Conservation (phyloP, 53 echinoderm and acorn worm species). For the Stichopus horrens region DNA sequence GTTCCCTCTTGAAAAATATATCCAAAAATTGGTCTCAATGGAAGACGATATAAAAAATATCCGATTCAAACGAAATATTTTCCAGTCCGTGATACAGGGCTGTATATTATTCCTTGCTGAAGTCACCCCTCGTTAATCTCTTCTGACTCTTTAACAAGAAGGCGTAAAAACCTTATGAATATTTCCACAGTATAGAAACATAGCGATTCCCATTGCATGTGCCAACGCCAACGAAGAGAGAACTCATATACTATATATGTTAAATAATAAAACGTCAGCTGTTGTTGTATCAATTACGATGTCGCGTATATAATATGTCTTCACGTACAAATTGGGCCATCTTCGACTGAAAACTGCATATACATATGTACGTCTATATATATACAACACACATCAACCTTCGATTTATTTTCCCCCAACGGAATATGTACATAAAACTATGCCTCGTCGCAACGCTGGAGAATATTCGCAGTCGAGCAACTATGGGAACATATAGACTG, state of each 20-base stretch:
- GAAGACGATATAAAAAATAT: neutral
- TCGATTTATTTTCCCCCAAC: neutral
- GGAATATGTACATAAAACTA: slow-evolving; percentile 24
- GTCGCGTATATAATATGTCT: neutral
- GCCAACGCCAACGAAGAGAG: neutral
- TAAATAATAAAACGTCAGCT: neutral
- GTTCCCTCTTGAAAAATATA: neutral
- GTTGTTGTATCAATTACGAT: slow-evolving; percentile 1
- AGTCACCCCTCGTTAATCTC: neutral
- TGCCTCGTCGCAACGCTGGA: neutral
- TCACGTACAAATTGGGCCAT: slow-evolving; percentile 26
- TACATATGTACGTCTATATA: neutral
- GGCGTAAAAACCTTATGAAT: neutral
- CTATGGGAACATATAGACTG: neutral
- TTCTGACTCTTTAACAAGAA: neutral
- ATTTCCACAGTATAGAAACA: neutral
- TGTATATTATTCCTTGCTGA: no score
- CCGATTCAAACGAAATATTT: no score
- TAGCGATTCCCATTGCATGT: neutral
- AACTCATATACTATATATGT: neutral
- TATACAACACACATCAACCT: no score
- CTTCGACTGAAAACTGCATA: slow-evolving; percentile 16
- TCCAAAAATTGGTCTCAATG: neutral
- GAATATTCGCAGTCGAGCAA: neutral
- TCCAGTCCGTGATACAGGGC: no score